Evolutionary conservation across 2,113 vertebrate species (phyloP).

Genomic region (Trinectes maculatus): DNA sequence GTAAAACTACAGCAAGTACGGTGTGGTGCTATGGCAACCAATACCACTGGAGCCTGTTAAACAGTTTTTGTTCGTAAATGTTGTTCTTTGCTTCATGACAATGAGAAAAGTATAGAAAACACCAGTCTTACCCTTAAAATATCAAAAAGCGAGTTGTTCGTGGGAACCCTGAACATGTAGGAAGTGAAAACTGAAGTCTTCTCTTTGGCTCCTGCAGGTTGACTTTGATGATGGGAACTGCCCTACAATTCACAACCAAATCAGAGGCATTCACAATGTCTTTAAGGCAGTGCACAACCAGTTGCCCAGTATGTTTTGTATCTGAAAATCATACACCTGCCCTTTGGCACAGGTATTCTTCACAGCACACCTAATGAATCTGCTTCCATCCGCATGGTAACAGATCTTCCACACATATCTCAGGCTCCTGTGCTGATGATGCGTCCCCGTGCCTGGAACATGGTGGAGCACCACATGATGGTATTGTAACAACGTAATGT

Average conservation of each 20-base stretch:
- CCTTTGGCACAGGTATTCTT: not conserved
- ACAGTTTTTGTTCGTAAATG: too few species aligned
- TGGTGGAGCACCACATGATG: constrained; percentile 84
- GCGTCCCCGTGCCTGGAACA: constrained; percentile 85
- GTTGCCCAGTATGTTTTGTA: constrained; percentile 70
- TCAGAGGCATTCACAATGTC: constrained; percentile 83
- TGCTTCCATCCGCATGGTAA: not conserved
- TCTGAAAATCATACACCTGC: not conserved
- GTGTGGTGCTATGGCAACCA: too few species aligned
- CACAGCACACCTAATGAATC: not conserved
- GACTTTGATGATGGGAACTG: constrained; percentile 87
- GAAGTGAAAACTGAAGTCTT: too few species aligned
- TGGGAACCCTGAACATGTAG: too few species aligned
- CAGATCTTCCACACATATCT: constrained; percentile 79
- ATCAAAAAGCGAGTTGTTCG: too few species aligned
- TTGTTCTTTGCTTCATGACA: too few species aligned
- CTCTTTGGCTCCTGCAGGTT: constrained; percentile 65
- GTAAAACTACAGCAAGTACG: too few species aligned
- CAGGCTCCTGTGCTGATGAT: constrained; percentile 84
- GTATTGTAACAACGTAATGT: too few species aligned
- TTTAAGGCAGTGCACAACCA: constrained; percentile 74
- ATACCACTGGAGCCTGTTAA: too few species aligned
- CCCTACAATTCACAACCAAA: constrained; percentile 82
- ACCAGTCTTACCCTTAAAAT: not conserved
- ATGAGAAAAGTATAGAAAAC: not conserved